Percentiles rank a stretch among this genome's conserved stretches.
These are phyloP conservation scores for Pogonophryne albipinna DNA, from an alignment of 2,797 vertebrate genomes.

Conservation along the genomic window DNA sequence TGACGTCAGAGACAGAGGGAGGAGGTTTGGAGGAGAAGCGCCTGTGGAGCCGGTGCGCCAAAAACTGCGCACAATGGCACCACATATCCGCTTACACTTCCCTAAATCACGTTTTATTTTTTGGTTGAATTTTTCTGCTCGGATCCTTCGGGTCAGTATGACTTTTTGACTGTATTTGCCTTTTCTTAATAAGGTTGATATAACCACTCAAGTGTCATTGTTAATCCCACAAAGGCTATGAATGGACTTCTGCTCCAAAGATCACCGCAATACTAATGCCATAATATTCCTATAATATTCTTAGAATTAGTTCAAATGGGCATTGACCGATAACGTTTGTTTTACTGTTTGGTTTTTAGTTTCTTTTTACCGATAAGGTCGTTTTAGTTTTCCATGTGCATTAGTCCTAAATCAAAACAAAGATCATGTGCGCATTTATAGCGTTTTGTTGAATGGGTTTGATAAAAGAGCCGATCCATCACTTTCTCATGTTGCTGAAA, in stretches of 20 bases:
- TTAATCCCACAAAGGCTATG: not conserved
- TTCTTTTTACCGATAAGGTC: no score
- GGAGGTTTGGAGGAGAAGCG: conserved; percentile 49
- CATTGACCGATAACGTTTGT: not conserved
- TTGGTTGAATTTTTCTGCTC: not conserved
- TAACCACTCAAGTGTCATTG: not conserved
- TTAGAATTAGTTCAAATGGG: no score
- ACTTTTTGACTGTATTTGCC: not conserved
- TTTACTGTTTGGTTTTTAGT: not conserved
- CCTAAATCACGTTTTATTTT: not conserved
- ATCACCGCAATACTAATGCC: not conserved
- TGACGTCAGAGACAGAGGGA: conserved; percentile 79
- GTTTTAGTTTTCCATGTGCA: not conserved
- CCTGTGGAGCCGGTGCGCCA: conserved; percentile 47
- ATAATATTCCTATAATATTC: not conserved
- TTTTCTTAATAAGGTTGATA: not conserved
- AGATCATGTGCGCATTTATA: not conserved
- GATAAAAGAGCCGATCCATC: conserved; percentile 26
- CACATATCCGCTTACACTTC: conserved; percentile 4
- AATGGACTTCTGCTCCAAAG: not conserved
- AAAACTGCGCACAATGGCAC: conserved; percentile 43
- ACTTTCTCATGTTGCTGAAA: not conserved
- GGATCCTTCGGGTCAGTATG: conserved; percentile 23
- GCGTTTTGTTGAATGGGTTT: not conserved
- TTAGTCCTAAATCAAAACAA: not conserved